Evolutionary conservation across 1,140 invertebrate species (phyloP).

Genomic region (Cyrtorhinus lividipennis): DNA sequence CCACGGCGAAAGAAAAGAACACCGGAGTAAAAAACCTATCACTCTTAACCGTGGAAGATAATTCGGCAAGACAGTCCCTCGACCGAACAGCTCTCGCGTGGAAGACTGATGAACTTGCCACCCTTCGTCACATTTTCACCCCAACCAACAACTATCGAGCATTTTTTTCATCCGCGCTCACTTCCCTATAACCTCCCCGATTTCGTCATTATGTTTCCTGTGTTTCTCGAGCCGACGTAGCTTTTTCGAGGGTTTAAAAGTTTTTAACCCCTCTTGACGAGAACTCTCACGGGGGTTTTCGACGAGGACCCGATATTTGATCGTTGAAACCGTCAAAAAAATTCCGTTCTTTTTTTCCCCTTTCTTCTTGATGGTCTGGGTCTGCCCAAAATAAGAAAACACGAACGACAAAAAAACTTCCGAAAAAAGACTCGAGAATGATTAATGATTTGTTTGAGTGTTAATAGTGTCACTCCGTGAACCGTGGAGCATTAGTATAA

Average conservation of each 20-base stretch:
- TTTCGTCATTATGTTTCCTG: not conserved
- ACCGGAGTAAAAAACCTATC: not conserved
- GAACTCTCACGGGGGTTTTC: not conserved
- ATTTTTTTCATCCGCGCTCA: not conserved
- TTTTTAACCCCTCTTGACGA: not conserved
- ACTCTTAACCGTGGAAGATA: not conserved
- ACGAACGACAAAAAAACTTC: not conserved
- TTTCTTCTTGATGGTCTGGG: too few species aligned
- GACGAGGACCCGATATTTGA: not conserved
- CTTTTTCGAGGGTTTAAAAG: not conserved
- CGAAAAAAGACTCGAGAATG: not conserved
- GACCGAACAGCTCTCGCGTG: not conserved
- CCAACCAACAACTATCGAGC: not conserved
- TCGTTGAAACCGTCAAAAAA: not conserved
- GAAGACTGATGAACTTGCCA: not conserved
- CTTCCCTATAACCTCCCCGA: too few species aligned
- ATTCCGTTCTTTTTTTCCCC: not conserved
- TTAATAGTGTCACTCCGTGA: conserved; percentile 9
- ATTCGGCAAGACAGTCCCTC: not conserved
- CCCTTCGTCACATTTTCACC: not conserved
- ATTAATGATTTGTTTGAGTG: conserved; percentile 8
- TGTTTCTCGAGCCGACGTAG: not conserved
- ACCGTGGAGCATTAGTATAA: conserved; percentile 4
- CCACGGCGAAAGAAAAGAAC: not conserved
- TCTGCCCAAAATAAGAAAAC: not conserved